These are phyloP conservation scores for Propithecus perrieri DNA, from an alignment of 2,797 vertebrate species.

Conservation along the genomic window DNA sequence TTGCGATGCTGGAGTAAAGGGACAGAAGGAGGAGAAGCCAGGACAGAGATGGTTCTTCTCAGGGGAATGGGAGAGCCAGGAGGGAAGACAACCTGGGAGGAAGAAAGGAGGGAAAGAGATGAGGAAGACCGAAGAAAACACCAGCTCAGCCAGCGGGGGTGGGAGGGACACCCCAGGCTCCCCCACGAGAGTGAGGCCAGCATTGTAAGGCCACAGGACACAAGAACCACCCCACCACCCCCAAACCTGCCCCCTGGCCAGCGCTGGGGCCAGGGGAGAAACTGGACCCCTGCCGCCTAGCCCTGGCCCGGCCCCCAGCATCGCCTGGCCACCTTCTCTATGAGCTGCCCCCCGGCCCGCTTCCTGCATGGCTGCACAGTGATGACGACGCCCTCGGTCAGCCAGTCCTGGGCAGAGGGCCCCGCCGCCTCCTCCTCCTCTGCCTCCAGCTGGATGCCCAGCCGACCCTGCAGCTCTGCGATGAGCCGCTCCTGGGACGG, in stretches of 20 bases:
- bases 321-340: slow-evolving; percentile 93
- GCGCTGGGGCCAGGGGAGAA: background rate
- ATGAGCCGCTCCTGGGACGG: slow-evolving; percentile 93
- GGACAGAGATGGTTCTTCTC: slow-evolving; percentile 87
- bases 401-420: slow-evolving; percentile 90
- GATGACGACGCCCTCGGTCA: slow-evolving; percentile 93
- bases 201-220: background rate
- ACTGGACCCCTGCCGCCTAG: background rate
- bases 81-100: slow-evolving; percentile 92
- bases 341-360: slow-evolving; percentile 86
- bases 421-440: slow-evolving; percentile 85
- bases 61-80: slow-evolving; percentile 90
- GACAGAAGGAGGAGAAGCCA: slow-evolving; percentile 80
- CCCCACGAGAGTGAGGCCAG: background rate
- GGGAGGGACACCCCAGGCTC: background rate
- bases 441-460: slow-evolving; percentile 90
- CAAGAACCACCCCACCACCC: background rate
- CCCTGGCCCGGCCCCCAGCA: background rate
- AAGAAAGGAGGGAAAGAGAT: slow-evolving; percentile 78
- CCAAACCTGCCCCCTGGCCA: background rate
- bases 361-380: slow-evolving; percentile 91
- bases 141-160: background rate
- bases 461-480: slow-evolving; percentile 94
- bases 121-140: slow-evolving; percentile 70
- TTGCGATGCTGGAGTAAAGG: slow-evolving; percentile 57